Evolutionary conservation across 2,888 invertebrate species (phyloP).

Genomic region (Nomada ruficornis): DNA sequence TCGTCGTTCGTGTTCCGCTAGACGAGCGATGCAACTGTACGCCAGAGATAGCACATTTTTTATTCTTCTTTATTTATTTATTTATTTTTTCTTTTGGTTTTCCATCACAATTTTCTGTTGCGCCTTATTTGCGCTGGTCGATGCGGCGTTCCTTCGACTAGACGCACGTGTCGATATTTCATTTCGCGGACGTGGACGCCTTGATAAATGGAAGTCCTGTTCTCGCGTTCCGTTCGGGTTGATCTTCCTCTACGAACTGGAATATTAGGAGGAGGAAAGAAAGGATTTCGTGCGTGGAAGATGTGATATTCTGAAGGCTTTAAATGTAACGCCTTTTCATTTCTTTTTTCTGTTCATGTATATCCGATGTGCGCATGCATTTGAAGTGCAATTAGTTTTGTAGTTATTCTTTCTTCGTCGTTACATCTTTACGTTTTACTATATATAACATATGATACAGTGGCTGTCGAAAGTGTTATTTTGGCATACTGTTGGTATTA

Average conservation of each 20-base stretch:
- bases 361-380: too few relatives aligned
- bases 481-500: too few relatives aligned
- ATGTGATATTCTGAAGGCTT: too few relatives aligned
- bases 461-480: too few relatives aligned
- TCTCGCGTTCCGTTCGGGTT: neutral
- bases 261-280: too few relatives aligned
- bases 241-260: neutral
- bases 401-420: too few relatives aligned
- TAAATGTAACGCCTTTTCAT: too few relatives aligned
- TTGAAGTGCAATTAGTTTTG: too few relatives aligned
- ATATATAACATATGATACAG: too few relatives aligned
- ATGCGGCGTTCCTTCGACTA: conserved; percentile 10
- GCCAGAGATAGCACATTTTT: conserved; percentile 18
- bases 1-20: conserved; percentile 40
- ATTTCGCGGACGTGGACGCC: conserved; percentile 18
- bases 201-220: conserved; percentile 28
- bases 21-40: conserved; percentile 4
- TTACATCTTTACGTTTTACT: too few relatives aligned
- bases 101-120: neutral
- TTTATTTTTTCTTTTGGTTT: neutral
- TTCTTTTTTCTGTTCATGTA: too few relatives aligned
- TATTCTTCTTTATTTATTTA: neutral
- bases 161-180: conserved; percentile 30
- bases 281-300: too few relatives aligned
- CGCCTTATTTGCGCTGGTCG: neutral